Percentiles rank a stretch among this genome's conserved stretches.
Conservation (phyloP, 2,888 invertebrate species). For the Crioceris asparagi region DNA sequence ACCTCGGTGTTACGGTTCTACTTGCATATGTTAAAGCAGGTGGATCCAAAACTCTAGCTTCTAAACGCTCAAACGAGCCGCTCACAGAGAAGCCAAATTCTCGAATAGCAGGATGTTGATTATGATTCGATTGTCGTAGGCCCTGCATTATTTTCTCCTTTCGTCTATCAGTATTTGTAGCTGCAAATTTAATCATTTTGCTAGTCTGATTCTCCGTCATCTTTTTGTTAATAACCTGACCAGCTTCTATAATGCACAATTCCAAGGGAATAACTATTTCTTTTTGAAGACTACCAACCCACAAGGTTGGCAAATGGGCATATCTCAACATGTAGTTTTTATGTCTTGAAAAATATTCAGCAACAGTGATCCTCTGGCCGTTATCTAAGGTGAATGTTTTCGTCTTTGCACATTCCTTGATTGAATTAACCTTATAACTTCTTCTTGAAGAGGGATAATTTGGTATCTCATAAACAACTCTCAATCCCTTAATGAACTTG, state of each 20-base stretch:
- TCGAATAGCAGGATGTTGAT: constrained; percentile 46
- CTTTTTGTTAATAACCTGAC: constrained; percentile 68
- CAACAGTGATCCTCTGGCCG: constrained; percentile 35
- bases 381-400: constrained; percentile 34
- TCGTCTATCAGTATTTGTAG: constrained; percentile 65
- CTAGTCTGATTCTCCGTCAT: constrained; percentile 74
- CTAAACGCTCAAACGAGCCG: constrained; percentile 61
- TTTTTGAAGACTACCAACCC: constrained; percentile 51
- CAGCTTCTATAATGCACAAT: constrained; percentile 64
- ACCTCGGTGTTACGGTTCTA: constrained; percentile 26
- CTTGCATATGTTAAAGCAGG: constrained; percentile 60
- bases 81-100: constrained; percentile 76
- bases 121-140: constrained; percentile 25
- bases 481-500: constrained; percentile 25
- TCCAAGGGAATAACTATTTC: constrained; percentile 75
- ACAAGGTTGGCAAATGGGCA: constrained; percentile 71
- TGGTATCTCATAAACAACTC: constrained; percentile 41
- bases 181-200: constrained; percentile 78
- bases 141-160: constrained; percentile 64
- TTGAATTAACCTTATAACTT: constrained; percentile 39
- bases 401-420: constrained; percentile 30
- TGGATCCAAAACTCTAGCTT: constrained; percentile 67
- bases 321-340: constrained; percentile 40
- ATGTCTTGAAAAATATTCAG: constrained; percentile 36
- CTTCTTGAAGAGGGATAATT: constrained; percentile 34